Evolutionary conservation across 2,797 vertebrate species (phyloP).

Genomic region (Cottoperca gobio): DNA sequence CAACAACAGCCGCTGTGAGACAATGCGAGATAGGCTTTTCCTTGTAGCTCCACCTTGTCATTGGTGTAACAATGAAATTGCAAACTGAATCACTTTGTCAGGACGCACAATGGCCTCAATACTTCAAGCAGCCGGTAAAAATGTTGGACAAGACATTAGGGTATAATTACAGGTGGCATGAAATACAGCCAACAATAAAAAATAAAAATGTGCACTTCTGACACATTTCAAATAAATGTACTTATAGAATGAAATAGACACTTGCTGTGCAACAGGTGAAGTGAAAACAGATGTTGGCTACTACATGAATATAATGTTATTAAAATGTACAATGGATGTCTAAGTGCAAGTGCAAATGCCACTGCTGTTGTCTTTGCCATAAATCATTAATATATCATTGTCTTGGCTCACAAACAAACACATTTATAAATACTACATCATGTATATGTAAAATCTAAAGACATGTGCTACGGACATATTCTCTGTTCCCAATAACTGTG

Average conservation of each 20-base stretch:
- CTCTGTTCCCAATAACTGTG: background rate
- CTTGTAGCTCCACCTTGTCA: slow-evolving; percentile 75
- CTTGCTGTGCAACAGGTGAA: background rate
- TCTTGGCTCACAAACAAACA: background rate
- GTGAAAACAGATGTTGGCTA: background rate
- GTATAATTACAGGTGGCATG: slow-evolving; percentile 40
- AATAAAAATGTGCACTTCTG: slow-evolving; percentile 6
- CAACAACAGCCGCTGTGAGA: slow-evolving; percentile 68
- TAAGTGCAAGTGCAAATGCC: background rate
- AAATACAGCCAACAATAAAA: background rate
- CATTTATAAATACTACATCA: background rate
- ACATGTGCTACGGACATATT: background rate
- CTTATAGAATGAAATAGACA: background rate
- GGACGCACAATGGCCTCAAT: slow-evolving; percentile 73
- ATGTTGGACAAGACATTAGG: slow-evolving; percentile 72
- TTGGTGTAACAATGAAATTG: slow-evolving; percentile 73
- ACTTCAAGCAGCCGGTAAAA: slow-evolving; percentile 68
- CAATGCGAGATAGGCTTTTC: slow-evolving; percentile 80
- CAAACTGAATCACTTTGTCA: slow-evolving; percentile 65
- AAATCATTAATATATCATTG: background rate
- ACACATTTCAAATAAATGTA: background rate
- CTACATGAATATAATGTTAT: background rate
- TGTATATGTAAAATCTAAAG: background rate
- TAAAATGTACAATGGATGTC: background rate
- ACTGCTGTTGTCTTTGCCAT: background rate